Conservation (phyloP, 2,888 invertebrate species). For the Aricia artaxerxes region DNA sequence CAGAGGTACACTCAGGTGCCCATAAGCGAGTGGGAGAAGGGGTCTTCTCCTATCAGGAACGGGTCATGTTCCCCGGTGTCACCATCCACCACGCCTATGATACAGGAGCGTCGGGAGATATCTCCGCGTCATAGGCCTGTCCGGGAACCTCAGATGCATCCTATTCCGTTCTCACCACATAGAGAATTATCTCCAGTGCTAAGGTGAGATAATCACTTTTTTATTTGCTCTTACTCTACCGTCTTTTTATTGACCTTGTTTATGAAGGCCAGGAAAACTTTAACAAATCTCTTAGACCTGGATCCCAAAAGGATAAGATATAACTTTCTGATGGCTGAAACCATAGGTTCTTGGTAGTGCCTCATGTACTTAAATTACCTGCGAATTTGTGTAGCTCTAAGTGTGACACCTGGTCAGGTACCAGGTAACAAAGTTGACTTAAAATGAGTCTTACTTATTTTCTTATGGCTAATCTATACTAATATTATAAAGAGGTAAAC, state of each 20-base stretch:
- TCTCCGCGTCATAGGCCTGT: slow-evolving; percentile 55
- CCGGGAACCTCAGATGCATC: slow-evolving; percentile 56
- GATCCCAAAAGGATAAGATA: too few relatives aligned
- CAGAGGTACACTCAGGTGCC: slow-evolving; percentile 71
- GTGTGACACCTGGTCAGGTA: too few relatives aligned
- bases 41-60: slow-evolving; percentile 78
- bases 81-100: slow-evolving; percentile 78
- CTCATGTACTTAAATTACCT: too few relatives aligned
- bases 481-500: too few relatives aligned
- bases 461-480: too few relatives aligned
- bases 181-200: slow-evolving; percentile 61
- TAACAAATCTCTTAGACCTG: too few relatives aligned
- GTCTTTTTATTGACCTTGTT: neutral
- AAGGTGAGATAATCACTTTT: slow-evolving; percentile 52
- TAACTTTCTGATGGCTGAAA: too few relatives aligned
- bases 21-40: slow-evolving; percentile 77
- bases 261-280: too few relatives aligned
- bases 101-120: slow-evolving; percentile 51
- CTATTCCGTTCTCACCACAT: slow-evolving; percentile 70
- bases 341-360: too few relatives aligned
- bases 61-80: slow-evolving; percentile 82
- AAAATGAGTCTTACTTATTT: too few relatives aligned
- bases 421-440: too few relatives aligned
- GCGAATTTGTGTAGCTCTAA: too few relatives aligned
- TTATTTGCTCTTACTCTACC: neutral